Conservation (phyloP, 2,888 invertebrate genomes). For the Drosophila longiperda region DNA sequence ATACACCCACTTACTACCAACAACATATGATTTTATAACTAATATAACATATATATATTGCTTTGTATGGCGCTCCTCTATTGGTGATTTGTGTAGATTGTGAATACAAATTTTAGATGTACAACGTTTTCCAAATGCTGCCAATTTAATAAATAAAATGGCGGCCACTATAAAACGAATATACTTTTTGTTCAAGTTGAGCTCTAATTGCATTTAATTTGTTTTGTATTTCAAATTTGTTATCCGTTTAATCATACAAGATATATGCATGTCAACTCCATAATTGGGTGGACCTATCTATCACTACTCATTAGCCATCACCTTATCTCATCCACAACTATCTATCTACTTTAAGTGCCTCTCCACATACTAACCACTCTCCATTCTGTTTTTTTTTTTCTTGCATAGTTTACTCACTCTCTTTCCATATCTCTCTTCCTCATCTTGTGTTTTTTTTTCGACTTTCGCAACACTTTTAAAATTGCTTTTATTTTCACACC, state of each 20-base stretch:
- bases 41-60: slow-evolving; percentile 25
- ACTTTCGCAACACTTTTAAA: slow-evolving; percentile 82
- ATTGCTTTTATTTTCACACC: slow-evolving; percentile 82
- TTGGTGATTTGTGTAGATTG: slow-evolving; percentile 54
- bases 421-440: slow-evolving; percentile 45
- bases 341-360: slow-evolving; percentile 47
- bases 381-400: slow-evolving; percentile 37
- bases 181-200: slow-evolving; percentile 81
- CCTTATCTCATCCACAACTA: slow-evolving; percentile 31
- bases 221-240: slow-evolving; percentile 24
- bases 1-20: slow-evolving; percentile 13
- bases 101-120: slow-evolving; percentile 38
- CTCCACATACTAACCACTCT: slow-evolving; percentile 30
- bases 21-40: slow-evolving; percentile 32
- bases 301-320: slow-evolving; percentile 8
- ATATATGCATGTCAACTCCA: slow-evolving; percentile 60
- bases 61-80: slow-evolving; percentile 50
- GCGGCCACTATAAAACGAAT: slow-evolving; percentile 59
- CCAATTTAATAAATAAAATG: slow-evolving; percentile 44
- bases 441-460: slow-evolving; percentile 69
- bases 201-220: slow-evolving; percentile 82
- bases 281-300: slow-evolving; percentile 37
- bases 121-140: slow-evolving; percentile 52
- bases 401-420: slow-evolving; percentile 45
- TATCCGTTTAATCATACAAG: slow-evolving; percentile 38